phyloP scores from a whole-genome alignment of 2,113 vertebrate species.

The Poeciliopsis retropinna region DNA sequence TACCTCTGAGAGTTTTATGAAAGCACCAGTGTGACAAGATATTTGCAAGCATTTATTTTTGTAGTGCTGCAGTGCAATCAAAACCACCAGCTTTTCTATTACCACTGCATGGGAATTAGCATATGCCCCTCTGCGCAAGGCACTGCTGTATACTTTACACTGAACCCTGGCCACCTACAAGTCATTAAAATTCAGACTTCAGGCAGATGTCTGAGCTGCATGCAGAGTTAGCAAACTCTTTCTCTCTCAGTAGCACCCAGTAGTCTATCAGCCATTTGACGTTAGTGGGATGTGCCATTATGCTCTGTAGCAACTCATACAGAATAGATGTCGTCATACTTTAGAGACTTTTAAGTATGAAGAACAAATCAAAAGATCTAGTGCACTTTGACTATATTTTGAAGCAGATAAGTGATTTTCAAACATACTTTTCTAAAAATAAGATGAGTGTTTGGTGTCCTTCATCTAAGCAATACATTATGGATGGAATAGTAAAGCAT shows the following conservation, averaged over 20 bases:
- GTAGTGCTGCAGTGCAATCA: constrained; percentile 27
- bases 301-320: constrained; percentile 15
- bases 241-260: constrained; percentile 15
- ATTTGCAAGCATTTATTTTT: constrained; percentile 15
- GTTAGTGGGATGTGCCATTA: constrained; percentile 19
- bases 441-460: neutral
- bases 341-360: neutral
- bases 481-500: neutral
- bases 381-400: neutral
- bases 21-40: neutral
- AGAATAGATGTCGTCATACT: neutral
- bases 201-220: constrained; percentile 42
- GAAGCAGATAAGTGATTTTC: neutral
- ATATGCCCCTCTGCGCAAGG: constrained; percentile 30
- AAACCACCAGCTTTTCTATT: constrained; percentile 52
- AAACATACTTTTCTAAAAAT: neutral
- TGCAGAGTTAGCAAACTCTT: constrained; percentile 37
- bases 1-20: constrained; percentile 19
- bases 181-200: constrained; percentile 66
- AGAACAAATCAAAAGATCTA: neutral
- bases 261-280: constrained; percentile 14
- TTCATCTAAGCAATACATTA: neutral
- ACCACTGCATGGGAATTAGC: constrained; percentile 45
- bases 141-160: constrained; percentile 35
- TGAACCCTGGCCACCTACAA: constrained; percentile 41